These are phyloP conservation scores for Willowsia nigromaculata DNA, from an alignment of 2,888 invertebrate species.

Conservation along the genomic window DNA sequence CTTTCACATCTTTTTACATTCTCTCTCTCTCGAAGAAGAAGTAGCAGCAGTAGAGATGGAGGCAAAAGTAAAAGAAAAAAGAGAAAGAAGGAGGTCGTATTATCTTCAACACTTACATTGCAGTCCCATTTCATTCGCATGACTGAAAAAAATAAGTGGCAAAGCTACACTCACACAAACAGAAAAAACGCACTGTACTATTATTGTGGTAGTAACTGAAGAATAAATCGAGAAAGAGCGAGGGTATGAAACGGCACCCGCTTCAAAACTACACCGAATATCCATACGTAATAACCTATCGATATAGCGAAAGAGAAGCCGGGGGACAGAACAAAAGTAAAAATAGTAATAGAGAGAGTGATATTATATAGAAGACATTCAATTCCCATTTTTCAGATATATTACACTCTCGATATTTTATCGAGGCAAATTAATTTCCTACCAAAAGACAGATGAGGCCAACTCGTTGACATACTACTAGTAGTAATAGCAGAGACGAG, in stretches of 20 bases:
- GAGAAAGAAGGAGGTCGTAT: slow-evolving; percentile 32
- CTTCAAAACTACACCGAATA: neutral
- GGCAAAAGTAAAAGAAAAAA: neutral
- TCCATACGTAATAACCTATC: slow-evolving; percentile 25
- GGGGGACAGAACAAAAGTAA: slow-evolving; percentile 2
- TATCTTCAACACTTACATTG: slow-evolving; percentile 68
- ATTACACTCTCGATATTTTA: slow-evolving; percentile 68
- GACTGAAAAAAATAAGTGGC: slow-evolving; percentile 49
- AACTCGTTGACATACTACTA: slow-evolving; percentile 62
- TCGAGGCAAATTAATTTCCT: slow-evolving; percentile 71
- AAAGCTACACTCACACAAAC: neutral
- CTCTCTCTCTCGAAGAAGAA: neutral
- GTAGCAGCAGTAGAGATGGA: neutral
- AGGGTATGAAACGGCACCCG: neutral
- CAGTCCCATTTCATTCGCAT: slow-evolving; percentile 50
- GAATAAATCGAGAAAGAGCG: neutral
- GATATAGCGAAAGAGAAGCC: neutral
- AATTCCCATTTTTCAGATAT: slow-evolving; percentile 68
- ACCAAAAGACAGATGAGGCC: slow-evolving; percentile 65
- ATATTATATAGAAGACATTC: slow-evolving; percentile 61
- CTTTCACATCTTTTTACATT: slow-evolving; percentile 55
- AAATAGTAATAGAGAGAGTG: too few relatives aligned
- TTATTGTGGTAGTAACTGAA: neutral
- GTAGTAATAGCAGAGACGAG: slow-evolving; percentile 39
- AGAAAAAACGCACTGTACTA: neutral